Evolutionary conservation across 2,888 invertebrate species (phyloP), one percentile per base, ranked within the genome.

Genomic region (Nemoura dubitans): DNA sequence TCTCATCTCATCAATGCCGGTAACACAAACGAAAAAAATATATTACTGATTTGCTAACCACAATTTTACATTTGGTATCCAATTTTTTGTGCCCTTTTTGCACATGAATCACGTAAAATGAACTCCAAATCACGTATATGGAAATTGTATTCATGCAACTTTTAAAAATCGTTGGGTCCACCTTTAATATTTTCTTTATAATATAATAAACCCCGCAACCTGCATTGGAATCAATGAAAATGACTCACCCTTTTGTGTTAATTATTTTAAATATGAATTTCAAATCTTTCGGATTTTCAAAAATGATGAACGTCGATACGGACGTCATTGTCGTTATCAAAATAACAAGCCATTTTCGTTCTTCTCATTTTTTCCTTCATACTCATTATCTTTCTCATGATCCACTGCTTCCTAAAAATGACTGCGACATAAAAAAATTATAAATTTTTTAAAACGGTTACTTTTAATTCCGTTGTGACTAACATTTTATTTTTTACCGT

Each of bases 341-440:
- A 6, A 28, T 28, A 81, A 27, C 81, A 81, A 81, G 81, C 81
- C 30, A 81, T 81, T 30, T 81, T 81, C 81, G 30, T 81, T 28
- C 81, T 81, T n/a, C 81, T 81, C 81, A 81, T 81, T 81, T 81
- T 81, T 28, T 81, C 81, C 26, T 81, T 81, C 28, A 30, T 81
- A 29, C 28, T 81, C 26, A 81, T 81, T 81, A 81, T 81, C 28
- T 81, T 81, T 30, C 29, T 81, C 10, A 28, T 81, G 81, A 81
- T 81, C n/a, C 81, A 81, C 28, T 81, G 81, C 28, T 81, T 81
- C 28, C 28, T 81, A 21, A 81, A 81, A 81, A 81, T 81, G 81
- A 81, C 81, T n/a, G 28, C 81, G 21, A 81, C 30, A 29, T 81
- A 30, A 81, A 30, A 26, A 14, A 78, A 21, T 10, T 26, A 81